Base-by-base conservation (phyloP, 1,140 invertebrate species). In the Sminthurinus signatus region DNA sequence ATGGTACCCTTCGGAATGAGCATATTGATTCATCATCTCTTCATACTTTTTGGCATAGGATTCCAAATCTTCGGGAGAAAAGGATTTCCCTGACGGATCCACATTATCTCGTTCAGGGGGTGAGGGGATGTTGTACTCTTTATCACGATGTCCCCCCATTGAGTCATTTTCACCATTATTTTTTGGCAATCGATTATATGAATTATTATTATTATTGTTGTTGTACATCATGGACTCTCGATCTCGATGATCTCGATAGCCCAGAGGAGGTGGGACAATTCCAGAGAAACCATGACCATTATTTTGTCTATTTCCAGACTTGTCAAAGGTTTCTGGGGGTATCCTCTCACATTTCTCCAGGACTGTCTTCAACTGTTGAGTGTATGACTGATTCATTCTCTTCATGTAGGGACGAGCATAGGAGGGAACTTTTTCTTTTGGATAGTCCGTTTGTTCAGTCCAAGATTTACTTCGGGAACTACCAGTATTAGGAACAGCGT, bases 1-100 rank as follows among this genome's bases (percentile, higher is more conserved):
- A 73, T 88, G 87, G 74, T 89, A 89, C 15, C 87, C 87, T 77
- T 89, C 87, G 25, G 85, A 87, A 67, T 88, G 86, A 17, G 87
- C 87, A 76, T 89, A 89, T 64, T 83, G 83, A 64, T 78, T 75
- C 50, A 79, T 77, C 54, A 78, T 77, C 42, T 84, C 83, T 59
- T 82, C 80, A 68, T 82, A 84, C 25, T 80, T 78, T 31, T 83
- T 80, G 15, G 83, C 83, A 72, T 88, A 88, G 63, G 87, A 83
- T 67, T 88, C 86, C 2, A 88, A 76, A 57, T 85, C 85, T 8
- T 83, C 83, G 76, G 87, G 84, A 1, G 85, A 85, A 25, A 82
- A 76, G 19, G 80, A 81, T 56, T 79, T 80, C 48, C 78, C 76
- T 48, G 75, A 73, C 39, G 67, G 69, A 54, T 81, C 77, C 43